Conservation (phyloP, 1,140 invertebrate species). For the Caenorhabditis remanei region DNA sequence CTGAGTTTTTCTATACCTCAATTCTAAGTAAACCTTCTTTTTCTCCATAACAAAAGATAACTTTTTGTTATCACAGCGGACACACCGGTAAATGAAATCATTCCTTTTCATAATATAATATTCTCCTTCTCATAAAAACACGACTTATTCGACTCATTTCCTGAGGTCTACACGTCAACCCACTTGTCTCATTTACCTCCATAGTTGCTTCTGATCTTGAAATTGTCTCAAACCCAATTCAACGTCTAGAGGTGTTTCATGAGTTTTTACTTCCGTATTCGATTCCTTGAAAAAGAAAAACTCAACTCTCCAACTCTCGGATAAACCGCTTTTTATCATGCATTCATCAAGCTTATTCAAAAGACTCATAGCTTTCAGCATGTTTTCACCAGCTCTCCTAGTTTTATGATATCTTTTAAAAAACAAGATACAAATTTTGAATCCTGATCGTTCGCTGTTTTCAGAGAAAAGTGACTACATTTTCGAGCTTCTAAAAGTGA, state of each 20-base stretch:
- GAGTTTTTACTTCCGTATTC: neutral
- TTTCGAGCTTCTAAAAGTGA: too few species aligned
- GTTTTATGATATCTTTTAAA: too few species aligned
- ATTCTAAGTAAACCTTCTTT: neutral
- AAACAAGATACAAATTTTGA: too few species aligned
- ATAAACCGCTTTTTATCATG: too few species aligned
- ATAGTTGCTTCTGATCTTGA: neutral
- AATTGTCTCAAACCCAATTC: neutral
- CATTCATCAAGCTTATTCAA: neutral
- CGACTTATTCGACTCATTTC: neutral
- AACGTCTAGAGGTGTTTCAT: neutral
- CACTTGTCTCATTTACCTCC: neutral
- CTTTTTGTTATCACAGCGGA: neutral
- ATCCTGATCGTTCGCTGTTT: too few species aligned
- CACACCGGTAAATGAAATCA: constrained; percentile 2
- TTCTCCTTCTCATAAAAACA: constrained; percentile 1
- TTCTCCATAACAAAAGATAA: neutral
- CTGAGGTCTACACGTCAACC: neutral
- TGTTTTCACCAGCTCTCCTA: too few species aligned
- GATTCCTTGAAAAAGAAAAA: neutral
- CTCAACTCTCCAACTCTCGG: too few species aligned
- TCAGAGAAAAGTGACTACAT: too few species aligned
- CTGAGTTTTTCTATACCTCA: neutral
- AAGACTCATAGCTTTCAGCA: too few species aligned
- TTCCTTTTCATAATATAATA: neutral